These are phyloP conservation scores for Prunella fulvescens DNA, from an alignment of 2,113 vertebrate species.

Conservation along the genomic window DNA sequence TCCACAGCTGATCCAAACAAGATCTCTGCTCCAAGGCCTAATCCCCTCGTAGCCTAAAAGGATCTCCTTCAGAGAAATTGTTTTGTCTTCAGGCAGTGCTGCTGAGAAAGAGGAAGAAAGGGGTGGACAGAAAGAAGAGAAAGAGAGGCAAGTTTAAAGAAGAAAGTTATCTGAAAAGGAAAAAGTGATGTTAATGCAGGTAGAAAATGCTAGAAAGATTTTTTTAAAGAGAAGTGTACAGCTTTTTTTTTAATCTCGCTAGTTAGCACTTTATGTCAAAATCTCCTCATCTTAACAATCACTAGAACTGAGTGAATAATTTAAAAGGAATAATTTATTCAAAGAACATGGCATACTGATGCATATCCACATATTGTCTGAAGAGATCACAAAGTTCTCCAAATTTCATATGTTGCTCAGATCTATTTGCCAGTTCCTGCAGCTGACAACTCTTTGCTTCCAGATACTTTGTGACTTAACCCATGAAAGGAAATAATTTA, in stretches of 20 bases:
- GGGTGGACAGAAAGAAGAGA: neutral
- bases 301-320: slow-evolving; percentile 48
- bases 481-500: neutral
- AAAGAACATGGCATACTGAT: slow-evolving; percentile 36
- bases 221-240: neutral
- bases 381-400: slow-evolving; percentile 62
- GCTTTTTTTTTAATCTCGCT: neutral
- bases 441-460: slow-evolving; percentile 5
- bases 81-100: slow-evolving; percentile 20
- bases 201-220: neutral
- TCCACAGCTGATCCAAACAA: slow-evolving; percentile 65
- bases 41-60: slow-evolving; percentile 54
- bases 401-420: slow-evolving; percentile 27
- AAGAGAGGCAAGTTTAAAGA: neutral
- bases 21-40: slow-evolving; percentile 36
- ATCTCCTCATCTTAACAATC: slow-evolving; percentile 50
- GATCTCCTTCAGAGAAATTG: slow-evolving; percentile 50
- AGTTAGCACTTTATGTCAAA: slow-evolving; percentile 54
- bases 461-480: neutral
- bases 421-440: slow-evolving; percentile 34
- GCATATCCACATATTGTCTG: slow-evolving; percentile 57
- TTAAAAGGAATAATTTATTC: slow-evolving; percentile 61
- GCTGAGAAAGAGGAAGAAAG: neutral
- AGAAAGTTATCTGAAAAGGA: neutral
- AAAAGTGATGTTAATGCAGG: neutral